Evolutionary conservation across 2,888 invertebrate genomes (phyloP), one percentile per base, ranked within the genome.

Genomic region (Leptopilina drosophilae): DNA sequence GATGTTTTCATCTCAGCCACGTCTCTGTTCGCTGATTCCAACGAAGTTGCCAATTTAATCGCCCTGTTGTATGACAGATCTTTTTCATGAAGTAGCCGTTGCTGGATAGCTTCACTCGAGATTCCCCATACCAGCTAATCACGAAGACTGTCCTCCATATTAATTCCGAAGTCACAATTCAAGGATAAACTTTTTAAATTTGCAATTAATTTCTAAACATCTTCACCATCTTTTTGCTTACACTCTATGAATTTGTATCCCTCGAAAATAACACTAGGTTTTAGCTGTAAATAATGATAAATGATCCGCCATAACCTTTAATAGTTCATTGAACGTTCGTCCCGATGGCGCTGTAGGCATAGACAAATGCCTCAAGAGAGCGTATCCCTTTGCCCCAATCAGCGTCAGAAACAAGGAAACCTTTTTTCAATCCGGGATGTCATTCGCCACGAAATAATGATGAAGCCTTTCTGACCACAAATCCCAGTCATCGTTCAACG

Each of bases 231-330:
- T 15, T 49, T 59, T 40, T 81, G 80, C 62, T 64, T 75, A 33
- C 76, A 56, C 26, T 76, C 66, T 15, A 76, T 81, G 64, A 82
- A 80, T 77, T 80, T 81, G 12, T 79, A 78, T 3, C 81, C 26
- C 64, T 81, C 80, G n/a, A 76, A 76, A 69, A 81, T 79, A 12
- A 59, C 59, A 33, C 53, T 79, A 11, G 82, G 81, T 26, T 20
- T 62, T 46, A 81, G 81, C 56, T 81, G 62, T 20, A 81, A 77
- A n/a, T n/a, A n/a, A n/a, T n/a, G n/a, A n/a, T n/a, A n/a, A n/a
- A 81, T 81, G 64, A 66, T 82, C 49, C 11, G 56, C 26, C 33
- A 81, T 76, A 26, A 79, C 14, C 26, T 56, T 53, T 15, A 42
- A 69, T 20, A 82, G 64, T 12, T 77, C 15, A 1, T 40, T 77